Base-by-base conservation (phyloP, 2,888 invertebrate species). In the Malthinus seriepunctatus region DNA sequence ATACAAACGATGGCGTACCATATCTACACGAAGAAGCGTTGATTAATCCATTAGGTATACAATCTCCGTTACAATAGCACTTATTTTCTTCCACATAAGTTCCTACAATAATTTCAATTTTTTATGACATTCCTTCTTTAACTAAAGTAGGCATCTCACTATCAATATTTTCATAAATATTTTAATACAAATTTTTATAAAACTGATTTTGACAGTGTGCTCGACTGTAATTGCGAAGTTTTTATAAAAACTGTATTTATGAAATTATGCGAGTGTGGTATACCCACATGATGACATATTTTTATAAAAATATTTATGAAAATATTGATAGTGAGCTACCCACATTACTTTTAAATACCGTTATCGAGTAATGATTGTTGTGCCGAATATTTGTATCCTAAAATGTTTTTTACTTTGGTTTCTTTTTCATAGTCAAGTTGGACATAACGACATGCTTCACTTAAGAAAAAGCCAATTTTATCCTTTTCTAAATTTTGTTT, bases 1-100 rank as follows among this genome's bases (percentile, higher is more conserved):
- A 90, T 66, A 91, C 82, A 73, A 90, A 90, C 0, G 88, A 86
- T 0, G 93, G 93, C 0, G 91, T 88, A 3, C 88, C 90, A 71
- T 81, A 88, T 45, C 89, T 84, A 64, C 90, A 90, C 0, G 88
- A 79, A 0, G 89, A 88, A 31, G 89, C 84, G 76, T 90, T 89
- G 77, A 89, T 82, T 32, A 88, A 81, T 0, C 90, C 91, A 1
- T 83, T 80, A 59, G 88, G 88, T 1, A 80, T 79, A 71, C 90
- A 90, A 56, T 85, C 81, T 1, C 88, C 89, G 56, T 84, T 82
- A 71, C 89, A 90, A 76, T 83, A 89, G 67, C 91, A 91, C 11
- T 81, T 74, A 73, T 87, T 87, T 47, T 81, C 80, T 0, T 82
- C 78, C 51, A 83, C 81, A 0, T 75, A 50, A 0, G 83, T 78